Conservation (phyloP, 2,113 vertebrate genomes). For the Hyperopisus bebe region DNA sequence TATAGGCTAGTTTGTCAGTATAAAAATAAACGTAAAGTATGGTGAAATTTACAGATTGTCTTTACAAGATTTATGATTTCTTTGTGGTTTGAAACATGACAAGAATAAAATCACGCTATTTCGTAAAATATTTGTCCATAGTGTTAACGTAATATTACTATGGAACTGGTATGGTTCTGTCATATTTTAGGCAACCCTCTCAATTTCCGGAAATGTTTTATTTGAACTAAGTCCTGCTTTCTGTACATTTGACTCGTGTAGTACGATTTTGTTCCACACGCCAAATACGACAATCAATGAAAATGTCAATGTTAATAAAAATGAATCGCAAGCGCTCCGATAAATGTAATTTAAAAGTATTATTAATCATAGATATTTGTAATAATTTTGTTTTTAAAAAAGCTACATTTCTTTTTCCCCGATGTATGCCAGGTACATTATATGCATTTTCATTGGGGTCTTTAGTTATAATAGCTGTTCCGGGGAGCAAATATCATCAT, state of each 20-base stretch:
- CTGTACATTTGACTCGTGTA: slow-evolving; percentile 5
- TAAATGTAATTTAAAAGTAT: slow-evolving; percentile 36
- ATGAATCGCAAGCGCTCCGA: slow-evolving; percentile 26
- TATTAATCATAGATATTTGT: slow-evolving; percentile 22
- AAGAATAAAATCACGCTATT: background rate
- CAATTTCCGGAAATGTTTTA: background rate
- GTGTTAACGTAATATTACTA: slow-evolving; percentile 29
- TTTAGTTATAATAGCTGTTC: slow-evolving; percentile 72
- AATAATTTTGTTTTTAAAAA: slow-evolving; percentile 15
- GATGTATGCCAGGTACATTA: slow-evolving; percentile 23
- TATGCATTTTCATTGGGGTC: slow-evolving; percentile 36
- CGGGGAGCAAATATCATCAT: slow-evolving; percentile 70
- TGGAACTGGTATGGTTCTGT: background rate
- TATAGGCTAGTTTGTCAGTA: background rate
- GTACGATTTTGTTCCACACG: background rate
- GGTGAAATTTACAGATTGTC: slow-evolving; percentile 38
- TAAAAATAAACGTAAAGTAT: slow-evolving; percentile 14
- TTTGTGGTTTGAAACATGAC: background rate
- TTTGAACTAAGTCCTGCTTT: background rate
- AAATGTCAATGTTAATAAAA: slow-evolving; percentile 16
- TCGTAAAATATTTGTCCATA: slow-evolving; percentile 1
- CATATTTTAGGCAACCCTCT: background rate
- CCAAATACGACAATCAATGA: background rate
- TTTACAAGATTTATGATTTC: slow-evolving; percentile 31
- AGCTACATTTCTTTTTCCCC: slow-evolving; percentile 25